Evolutionary conservation across 1,140 invertebrate species (phyloP), one percentile per base, ranked within the genome.

Genomic region (Drosophila persimilis): DNA sequence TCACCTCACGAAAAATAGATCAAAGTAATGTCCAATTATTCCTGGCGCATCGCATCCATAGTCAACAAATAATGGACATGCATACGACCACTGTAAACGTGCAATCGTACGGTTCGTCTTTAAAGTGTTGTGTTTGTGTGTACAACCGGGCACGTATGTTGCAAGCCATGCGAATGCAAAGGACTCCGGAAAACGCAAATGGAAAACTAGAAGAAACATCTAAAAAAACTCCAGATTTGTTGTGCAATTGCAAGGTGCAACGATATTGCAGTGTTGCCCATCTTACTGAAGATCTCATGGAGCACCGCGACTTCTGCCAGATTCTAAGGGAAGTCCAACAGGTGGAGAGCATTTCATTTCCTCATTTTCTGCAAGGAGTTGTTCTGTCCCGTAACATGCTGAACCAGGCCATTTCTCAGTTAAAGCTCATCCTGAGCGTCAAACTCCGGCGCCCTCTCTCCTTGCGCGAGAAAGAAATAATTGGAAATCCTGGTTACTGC

Each of bases 241-340:
- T 77, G 6, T 83, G 80, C 46, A 29, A 24, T 0, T 83, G 80
- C 45, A 65, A 80, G 20, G 15, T 90, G 48, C 66, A 88, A 51
- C 51, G 50, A 0, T 90, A 90, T 55, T 90, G 88, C 31, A 77
- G 63, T 39, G 8, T 60, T 1, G 9, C 46, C 6, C 88, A 90
- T 65, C 56, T 80, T 3, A 17, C 50, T 3, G 22, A 66, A 6
- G 88, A 90, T 59, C 59, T 26, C 24, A 5, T 51, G 31, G 51
- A 46, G 2, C 77, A 77, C 41, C n/a, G 54, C 6, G 31, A 69
- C 20, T 24, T 90, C 50, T 77, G 79, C 20, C 11, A n/a, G 2
- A 51, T 77, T 3, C 31, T 74, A 0, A 26, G 6, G 2, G 53
- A 71, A 20, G 57, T 88, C n/a, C 61, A 67, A 20, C 53, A n/a